Percentiles rank a stretch among this genome's conserved stretches.
phyloP scores from a whole-genome alignment of 2,888 invertebrate genomes.

The Tenthredo scrophulariae region DNA sequence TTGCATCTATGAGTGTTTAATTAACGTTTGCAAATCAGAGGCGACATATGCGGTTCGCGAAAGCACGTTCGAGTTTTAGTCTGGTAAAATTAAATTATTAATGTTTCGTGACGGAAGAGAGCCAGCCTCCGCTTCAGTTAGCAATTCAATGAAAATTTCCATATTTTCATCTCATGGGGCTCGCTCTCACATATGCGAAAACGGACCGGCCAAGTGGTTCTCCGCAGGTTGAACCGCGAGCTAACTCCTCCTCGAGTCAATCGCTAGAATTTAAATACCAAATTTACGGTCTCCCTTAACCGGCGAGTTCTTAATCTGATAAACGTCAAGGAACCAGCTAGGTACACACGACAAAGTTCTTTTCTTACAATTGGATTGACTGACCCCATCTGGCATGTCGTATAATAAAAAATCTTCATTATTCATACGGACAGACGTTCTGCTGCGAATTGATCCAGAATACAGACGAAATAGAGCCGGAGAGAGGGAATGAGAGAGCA shows the following conservation, averaged over 20 bases:
- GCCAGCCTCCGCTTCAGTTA: conserved; percentile 20
- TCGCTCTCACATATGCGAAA: conserved; percentile 34
- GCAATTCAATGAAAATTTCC: conserved; percentile 52
- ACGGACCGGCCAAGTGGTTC: conserved; percentile 40
- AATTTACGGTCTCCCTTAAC: conserved; percentile 21
- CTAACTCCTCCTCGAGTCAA: conserved; percentile 37
- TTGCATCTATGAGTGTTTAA: conserved; percentile 32
- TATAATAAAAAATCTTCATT: not conserved
- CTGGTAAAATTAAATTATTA: conserved; percentile 43
- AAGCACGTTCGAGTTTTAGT: conserved; percentile 29
- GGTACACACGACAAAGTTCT: not conserved
- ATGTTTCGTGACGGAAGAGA: conserved; percentile 43
- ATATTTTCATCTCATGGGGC: conserved; percentile 43
- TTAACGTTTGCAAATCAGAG: conserved; percentile 39
- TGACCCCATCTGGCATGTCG: not conserved
- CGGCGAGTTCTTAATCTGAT: conserved; percentile 21
- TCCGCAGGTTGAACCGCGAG: conserved; percentile 15
- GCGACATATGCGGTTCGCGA: not conserved
- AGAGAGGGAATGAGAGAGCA: conserved; percentile 36
- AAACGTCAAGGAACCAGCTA: not conserved
- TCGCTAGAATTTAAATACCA: conserved; percentile 47
- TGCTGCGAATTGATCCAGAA: not conserved
- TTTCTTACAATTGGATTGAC: not conserved
- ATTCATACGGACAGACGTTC: conserved; percentile 1
- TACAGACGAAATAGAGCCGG: conserved; percentile 27